A percentile compares a stretch with the other conserved stretches of the same genome.
These are phyloP conservation scores for Taenioides sp. DNA, from an alignment of 2,797 vertebrate species.

Conservation along the genomic window DNA sequence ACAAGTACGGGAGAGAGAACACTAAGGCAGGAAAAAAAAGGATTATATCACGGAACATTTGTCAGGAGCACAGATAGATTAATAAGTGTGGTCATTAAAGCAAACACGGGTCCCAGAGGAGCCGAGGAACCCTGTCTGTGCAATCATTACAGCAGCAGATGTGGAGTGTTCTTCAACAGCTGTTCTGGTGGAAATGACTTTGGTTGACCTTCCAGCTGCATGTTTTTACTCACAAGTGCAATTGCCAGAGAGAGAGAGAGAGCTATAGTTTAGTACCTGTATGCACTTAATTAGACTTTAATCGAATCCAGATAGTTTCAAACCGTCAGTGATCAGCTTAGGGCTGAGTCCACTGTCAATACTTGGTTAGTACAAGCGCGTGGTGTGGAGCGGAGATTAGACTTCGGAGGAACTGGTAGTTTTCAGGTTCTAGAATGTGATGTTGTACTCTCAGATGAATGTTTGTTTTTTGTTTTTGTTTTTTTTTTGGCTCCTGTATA, in stretches of 20 bases:
- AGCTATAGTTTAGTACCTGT: not conserved
- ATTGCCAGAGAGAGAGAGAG: not conserved
- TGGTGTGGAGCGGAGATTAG: too few relatives aligned
- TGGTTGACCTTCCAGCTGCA: slow-evolving; percentile 4
- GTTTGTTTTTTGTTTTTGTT: too few relatives aligned
- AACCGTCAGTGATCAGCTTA: too few relatives aligned
- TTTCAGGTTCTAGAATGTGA: too few relatives aligned
- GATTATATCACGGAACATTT: slow-evolving; percentile 5
- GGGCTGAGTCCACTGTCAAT: too few relatives aligned
- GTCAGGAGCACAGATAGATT: slow-evolving; percentile 10
- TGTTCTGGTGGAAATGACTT: slow-evolving; percentile 4
- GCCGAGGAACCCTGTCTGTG: not conserved
- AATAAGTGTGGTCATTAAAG: slow-evolving; percentile 10
- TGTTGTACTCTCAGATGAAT: too few relatives aligned
- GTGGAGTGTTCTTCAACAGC: slow-evolving; percentile 2
- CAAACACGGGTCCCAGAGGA: slow-evolving; percentile 7
- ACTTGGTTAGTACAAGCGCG: too few relatives aligned
- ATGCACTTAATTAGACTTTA: not conserved
- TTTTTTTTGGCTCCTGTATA: too few relatives aligned
- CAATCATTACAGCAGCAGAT: slow-evolving; percentile 10
- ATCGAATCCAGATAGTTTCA: not conserved
- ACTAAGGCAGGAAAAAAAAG: not conserved
- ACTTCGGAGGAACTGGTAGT: too few relatives aligned
- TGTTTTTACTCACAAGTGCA: not conserved
- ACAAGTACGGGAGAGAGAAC: not conserved